phyloP scores from a whole-genome alignment of 2,113 vertebrate species.

The Mungos mungo region DNA sequence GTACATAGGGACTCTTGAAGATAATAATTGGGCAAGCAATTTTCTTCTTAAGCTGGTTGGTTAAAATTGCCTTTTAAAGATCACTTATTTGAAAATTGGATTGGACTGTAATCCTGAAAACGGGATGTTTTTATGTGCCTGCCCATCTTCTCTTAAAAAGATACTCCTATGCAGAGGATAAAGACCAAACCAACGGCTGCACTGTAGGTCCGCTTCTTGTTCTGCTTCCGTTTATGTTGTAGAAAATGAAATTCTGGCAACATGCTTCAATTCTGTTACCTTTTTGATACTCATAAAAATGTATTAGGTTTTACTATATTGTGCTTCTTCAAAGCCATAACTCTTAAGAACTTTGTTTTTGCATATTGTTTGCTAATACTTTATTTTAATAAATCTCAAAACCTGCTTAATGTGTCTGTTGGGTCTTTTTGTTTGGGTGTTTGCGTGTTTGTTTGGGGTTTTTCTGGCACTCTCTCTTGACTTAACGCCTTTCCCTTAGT shows the following conservation, averaged over 20 bases:
- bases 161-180: neutral
- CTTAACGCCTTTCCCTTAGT: neutral
- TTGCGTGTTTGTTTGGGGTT: neutral
- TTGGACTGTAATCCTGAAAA: constrained; percentile 11
- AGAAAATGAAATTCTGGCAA: constrained; percentile 81
- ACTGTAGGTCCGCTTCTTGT: constrained; percentile 79
- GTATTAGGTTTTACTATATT: constrained; percentile 84
- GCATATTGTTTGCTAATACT: constrained; percentile 83
- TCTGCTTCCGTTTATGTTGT: constrained; percentile 82
- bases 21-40: neutral
- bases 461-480: neutral
- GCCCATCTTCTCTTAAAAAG: constrained; percentile 2
- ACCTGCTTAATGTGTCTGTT: constrained; percentile 20
- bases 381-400: constrained; percentile 87
- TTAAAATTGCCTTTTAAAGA: constrained; percentile 58
- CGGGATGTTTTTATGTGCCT: neutral
- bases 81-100: constrained; percentile 39
- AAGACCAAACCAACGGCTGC: constrained; percentile 77
- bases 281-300: constrained; percentile 82
- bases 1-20: neutral
- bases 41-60: constrained; percentile 5
- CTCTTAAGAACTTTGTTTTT: constrained; percentile 80
- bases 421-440: neutral
- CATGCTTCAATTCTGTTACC: constrained; percentile 79
- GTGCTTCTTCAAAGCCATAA: constrained; percentile 84